Evolutionary conservation across 2,888 invertebrate species (phyloP).

Genomic region (Phengaris alcon): DNA sequence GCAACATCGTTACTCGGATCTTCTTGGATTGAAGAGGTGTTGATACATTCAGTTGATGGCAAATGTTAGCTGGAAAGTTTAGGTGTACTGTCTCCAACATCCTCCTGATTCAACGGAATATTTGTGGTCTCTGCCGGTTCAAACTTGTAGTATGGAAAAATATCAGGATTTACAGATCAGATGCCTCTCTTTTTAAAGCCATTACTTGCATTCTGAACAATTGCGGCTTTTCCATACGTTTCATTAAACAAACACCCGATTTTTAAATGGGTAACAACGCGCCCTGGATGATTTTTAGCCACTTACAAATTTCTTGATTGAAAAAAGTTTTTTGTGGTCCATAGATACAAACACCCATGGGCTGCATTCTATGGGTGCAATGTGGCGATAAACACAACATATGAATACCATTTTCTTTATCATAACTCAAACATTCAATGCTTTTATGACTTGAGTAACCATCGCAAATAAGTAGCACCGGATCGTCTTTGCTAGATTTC

Average conservation of each 20-base stretch:
- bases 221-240: slow-evolving; percentile 44
- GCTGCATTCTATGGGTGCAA: slow-evolving; percentile 35
- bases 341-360: slow-evolving; percentile 34
- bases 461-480: slow-evolving; percentile 29
- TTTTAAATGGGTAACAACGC: slow-evolving; percentile 45
- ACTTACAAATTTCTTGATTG: slow-evolving; percentile 43
- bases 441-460: slow-evolving; percentile 33
- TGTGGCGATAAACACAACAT: slow-evolving; percentile 31
- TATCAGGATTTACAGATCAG: slow-evolving; percentile 35
- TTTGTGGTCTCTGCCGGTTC: slow-evolving; percentile 43
- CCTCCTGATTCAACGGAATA: slow-evolving; percentile 25
- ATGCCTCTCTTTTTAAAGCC: slow-evolving; percentile 39
- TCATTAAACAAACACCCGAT: slow-evolving; percentile 43
- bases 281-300: slow-evolving; percentile 44
- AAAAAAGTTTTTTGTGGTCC: slow-evolving; percentile 37
- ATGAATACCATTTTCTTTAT: slow-evolving; percentile 32
- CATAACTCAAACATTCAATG: slow-evolving; percentile 31
- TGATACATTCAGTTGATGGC: no score
- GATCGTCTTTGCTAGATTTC: slow-evolving; percentile 28
- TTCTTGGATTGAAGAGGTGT: no score
- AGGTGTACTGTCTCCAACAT: no score
- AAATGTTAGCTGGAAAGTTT: no score
- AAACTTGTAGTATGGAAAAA: slow-evolving; percentile 41
- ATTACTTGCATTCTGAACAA: slow-evolving; percentile 37
- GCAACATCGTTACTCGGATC: no score